phyloP scores from a whole-genome alignment of 2,797 vertebrate genomes.

The Loriculus beryllinus region DNA sequence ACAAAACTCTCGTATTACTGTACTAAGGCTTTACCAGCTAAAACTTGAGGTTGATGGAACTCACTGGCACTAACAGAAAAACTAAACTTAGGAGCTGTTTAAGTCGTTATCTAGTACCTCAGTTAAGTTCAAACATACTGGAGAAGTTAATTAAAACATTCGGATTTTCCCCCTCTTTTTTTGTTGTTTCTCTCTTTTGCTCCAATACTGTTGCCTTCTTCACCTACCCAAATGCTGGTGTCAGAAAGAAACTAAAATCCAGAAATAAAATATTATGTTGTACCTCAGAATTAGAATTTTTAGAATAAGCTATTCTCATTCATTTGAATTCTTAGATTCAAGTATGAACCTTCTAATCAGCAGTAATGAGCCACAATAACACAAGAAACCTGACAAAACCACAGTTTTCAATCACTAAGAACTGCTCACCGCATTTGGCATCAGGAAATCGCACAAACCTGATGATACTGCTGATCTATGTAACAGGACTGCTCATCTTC shows the following conservation, averaged over 20 bases:
- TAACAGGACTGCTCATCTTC: background rate
- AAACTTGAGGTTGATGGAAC: background rate
- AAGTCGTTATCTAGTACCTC: background rate
- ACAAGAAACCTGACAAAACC: background rate
- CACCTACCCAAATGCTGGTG: background rate
- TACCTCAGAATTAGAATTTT: background rate
- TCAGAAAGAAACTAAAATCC: background rate
- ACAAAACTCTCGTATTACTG: background rate
- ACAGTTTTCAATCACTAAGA: background rate
- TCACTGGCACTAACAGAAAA: background rate
- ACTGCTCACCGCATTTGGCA: background rate
- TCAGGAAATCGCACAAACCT: background rate
- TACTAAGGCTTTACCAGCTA: background rate
- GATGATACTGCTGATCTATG: background rate
- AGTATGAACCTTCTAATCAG: background rate
- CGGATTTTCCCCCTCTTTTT: fast-evolving
- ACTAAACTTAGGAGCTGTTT: background rate
- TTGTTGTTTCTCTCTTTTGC: background rate
- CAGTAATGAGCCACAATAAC: background rate
- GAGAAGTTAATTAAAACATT: background rate
- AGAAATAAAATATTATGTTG: background rate
- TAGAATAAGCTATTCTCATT: background rate
- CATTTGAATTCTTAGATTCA: background rate
- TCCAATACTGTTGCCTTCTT: background rate
- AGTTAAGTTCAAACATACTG: background rate